Conservation (phyloP, 2,888 invertebrate genomes). For the Cosmia trapezina region DNA sequence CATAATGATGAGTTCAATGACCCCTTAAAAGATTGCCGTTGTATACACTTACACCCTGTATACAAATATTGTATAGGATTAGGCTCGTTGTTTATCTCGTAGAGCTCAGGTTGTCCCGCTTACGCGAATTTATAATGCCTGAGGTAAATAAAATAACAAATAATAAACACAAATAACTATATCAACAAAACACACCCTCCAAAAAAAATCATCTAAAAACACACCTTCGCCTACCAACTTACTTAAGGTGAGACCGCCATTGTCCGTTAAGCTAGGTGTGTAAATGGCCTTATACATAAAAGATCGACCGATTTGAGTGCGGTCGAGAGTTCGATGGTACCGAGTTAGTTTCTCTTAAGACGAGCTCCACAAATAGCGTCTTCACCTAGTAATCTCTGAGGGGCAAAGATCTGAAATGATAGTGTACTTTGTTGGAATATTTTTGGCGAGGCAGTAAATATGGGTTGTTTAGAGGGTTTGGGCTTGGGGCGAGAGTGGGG, state of each 20-base stretch:
- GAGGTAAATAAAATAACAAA: neutral
- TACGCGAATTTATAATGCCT: neutral
- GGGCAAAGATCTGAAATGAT: constrained; percentile 53
- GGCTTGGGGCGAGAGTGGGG: constrained; percentile 2
- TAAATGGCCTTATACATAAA: constrained; percentile 69
- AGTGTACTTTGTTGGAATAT: constrained; percentile 41
- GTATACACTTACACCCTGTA: no score
- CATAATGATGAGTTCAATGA: no score
- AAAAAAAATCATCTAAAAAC: constrained; percentile 18
- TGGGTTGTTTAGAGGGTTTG: constrained; percentile 27
- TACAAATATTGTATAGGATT: no score
- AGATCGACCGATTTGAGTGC: constrained; percentile 63
- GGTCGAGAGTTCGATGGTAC: constrained; percentile 53
- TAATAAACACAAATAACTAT: neutral
- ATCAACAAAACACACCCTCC: neutral
- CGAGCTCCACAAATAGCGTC: constrained; percentile 45
- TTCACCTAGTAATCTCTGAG: constrained; percentile 40
- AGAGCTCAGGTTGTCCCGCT: no score
- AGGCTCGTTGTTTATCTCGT: no score
- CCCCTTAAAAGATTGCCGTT: no score
- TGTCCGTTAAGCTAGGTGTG: constrained; percentile 55
- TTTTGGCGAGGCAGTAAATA: constrained; percentile 22
- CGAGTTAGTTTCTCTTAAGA: constrained; percentile 56
- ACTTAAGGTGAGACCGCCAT: constrained; percentile 48
- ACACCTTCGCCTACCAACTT: constrained; percentile 24